A percentile compares a stretch with the other conserved stretches of the same genome.
These are phyloP conservation scores for Pogonocherus hispidulus DNA, from an alignment of 2,888 invertebrate genomes.

Conservation along the genomic window DNA sequence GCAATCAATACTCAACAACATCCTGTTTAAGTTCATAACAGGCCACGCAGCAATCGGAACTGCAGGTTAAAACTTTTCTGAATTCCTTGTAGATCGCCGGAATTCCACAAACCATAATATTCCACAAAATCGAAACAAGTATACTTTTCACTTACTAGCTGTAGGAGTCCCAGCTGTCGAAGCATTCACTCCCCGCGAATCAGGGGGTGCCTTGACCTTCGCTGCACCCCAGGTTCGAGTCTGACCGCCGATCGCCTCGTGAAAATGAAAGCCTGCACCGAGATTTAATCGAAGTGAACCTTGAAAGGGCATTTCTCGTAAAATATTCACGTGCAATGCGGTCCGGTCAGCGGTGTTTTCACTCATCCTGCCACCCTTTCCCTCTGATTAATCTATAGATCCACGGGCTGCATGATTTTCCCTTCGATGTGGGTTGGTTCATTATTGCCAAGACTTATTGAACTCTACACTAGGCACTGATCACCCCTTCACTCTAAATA, in stretches of 20 bases:
- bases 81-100: no score
- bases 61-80: no score
- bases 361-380: no score
- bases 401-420: background rate
- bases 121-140: constrained; percentile 15
- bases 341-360: constrained; percentile 5
- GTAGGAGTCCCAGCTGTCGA: constrained; percentile 5
- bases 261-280: constrained; percentile 50
- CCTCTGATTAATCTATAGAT: background rate
- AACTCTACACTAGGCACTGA: no score
- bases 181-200: constrained; percentile 35
- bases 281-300: constrained; percentile 47
- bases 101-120: no score
- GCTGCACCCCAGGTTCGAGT: constrained; percentile 27
- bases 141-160: background rate
- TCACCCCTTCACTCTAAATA: no score
- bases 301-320: constrained; percentile 35
- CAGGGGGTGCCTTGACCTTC: constrained; percentile 46
- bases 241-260: constrained; percentile 27
- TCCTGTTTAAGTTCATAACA: no score
- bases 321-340: constrained; percentile 45
- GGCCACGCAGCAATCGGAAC: no score
- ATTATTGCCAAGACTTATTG: no score
- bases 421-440: background rate
- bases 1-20: no score